Percentiles rank a stretch among this genome's conserved stretches.
Evolutionary conservation across 2,888 invertebrate species (phyloP).

Genomic region (Drosophila neonasuta): DNA sequence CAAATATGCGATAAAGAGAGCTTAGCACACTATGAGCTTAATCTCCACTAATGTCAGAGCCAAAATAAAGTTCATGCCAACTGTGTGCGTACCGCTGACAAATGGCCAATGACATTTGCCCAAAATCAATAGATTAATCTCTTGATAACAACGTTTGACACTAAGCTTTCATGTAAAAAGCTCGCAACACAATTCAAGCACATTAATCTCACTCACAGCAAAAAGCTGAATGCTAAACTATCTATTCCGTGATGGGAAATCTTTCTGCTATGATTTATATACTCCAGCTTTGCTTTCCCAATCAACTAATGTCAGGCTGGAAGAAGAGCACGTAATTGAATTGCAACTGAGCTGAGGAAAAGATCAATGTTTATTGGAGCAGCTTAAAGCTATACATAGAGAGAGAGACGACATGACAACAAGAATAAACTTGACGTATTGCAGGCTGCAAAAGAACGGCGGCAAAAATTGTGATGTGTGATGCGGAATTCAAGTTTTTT

Average conservation of each 20-base stretch:
- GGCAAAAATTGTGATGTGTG: not conserved
- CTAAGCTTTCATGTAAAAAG: not conserved
- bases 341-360: conserved; percentile 15
- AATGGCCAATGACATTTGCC: conserved; percentile 2
- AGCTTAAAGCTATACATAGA: not conserved
- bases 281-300: not conserved
- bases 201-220: not conserved
- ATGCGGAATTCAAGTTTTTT: conserved; percentile 10
- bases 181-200: not conserved
- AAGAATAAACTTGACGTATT: conserved; percentile 15
- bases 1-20: not conserved
- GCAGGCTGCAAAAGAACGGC: conserved; percentile 3
- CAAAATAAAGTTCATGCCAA: not conserved
- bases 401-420: not conserved
- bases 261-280: conserved; percentile 15
- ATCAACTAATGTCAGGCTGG: conserved; percentile 5
- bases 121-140: not conserved
- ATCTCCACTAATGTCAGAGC: not conserved
- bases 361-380: conserved; percentile 20
- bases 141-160: not conserved
- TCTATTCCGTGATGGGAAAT: not conserved
- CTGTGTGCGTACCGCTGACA: not conserved
- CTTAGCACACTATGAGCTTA: not conserved
- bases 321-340: conserved; percentile 29
- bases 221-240: not conserved